Base-by-base conservation (phyloP, 2,888 invertebrate species). In the Ferrisia virgata region DNA sequence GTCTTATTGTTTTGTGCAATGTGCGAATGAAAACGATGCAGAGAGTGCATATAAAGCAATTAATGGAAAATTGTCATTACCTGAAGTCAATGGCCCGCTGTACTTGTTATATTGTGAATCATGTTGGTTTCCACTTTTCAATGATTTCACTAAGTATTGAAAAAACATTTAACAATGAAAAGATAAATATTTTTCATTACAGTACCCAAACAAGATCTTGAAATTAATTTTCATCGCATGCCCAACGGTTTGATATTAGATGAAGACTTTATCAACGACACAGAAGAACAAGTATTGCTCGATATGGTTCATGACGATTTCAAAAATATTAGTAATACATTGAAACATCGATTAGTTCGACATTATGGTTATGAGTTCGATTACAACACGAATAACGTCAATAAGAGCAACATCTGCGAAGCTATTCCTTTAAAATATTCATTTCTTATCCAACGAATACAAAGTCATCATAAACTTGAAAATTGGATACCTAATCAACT, bases 291-390 rank as follows among this genome's bases (percentile, higher is more conserved):
- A 28, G 84, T 69, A 28, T 40, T 86, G 13, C 33, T 84, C 13
- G 25, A 85, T 64, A 85, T 85, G 33, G 81, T 85, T 28, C 43
- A 82, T 13, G 8, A 69, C 2, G 31, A 85, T 83, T 85, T 85
- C 82, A 36, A 58, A 0, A 72, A 79, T 69, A 80, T 79, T 28
- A 83, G 85, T 84, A 69, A 76, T 81, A 28, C 47, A 5, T 76
- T 96, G 86, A 97, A 96, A 88, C 93, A 97, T 88, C 90, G 98
- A 47, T 91, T 92, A 89, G 98, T 97, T 0, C 93, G 92, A 88
- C 98, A 98, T 89, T 98, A 92, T 89, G 98, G 98, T 0, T 98
- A 93, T 89, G 95, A 96, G 88, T 98, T 98, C 88, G 90, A 93
- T 85, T 98, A 98, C 89, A 94, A 93, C 79, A 93, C 91, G 31